Base-by-base conservation (phyloP, 2,113 vertebrate genomes). In the Bostrychus sinensis region DNA sequence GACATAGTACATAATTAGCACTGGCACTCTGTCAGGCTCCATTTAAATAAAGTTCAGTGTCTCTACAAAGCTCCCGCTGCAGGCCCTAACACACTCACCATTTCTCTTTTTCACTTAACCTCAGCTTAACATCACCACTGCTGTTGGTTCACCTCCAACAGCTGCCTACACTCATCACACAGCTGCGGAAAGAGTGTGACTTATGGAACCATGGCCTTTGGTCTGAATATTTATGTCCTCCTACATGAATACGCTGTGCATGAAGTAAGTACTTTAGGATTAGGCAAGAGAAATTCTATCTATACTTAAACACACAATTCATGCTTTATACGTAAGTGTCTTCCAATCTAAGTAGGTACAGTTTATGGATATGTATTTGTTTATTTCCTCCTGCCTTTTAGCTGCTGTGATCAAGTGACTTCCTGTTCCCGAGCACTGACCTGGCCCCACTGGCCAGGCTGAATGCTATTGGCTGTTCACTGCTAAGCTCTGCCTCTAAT, bases 1-100 rank as follows among this genome's bases (percentile, higher is more conserved):
- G 56, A 11, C 25, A 28, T 37, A 30, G n/a, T 26, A 39, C 57
- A 60, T 72, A 23, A 72, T 73, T 19, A 57, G 28, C 20, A 7
- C 26, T n/a, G 45, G 53, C 54, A 25, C 22, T 4, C 19, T 72
- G 45, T 60, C 66, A 56, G 50, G 5, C 46, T 57, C 13, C 3
- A 28, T 61, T 42, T 51, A 19, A 41, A 36, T 62, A 1, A 41
- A 13, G 6, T 7, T 14, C 17, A 61, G 13, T 26, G 32, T 41
- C 1, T 7, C 6, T 48, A 11, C 23, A 4, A 9, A 38, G 32
- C 37, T 51, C 8, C 17, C 57, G 8, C 45, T 55, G 39, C 20
- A 23, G 8, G 37, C 8, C 38, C 26, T 55, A 38, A 20, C n/a
- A n/a, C 14, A 28, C 36, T 22, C 6, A 16, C n/a, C 4, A 22